phyloP scores from a whole-genome alignment of 2,797 vertebrate species.

The Furcifer pardalis region DNA sequence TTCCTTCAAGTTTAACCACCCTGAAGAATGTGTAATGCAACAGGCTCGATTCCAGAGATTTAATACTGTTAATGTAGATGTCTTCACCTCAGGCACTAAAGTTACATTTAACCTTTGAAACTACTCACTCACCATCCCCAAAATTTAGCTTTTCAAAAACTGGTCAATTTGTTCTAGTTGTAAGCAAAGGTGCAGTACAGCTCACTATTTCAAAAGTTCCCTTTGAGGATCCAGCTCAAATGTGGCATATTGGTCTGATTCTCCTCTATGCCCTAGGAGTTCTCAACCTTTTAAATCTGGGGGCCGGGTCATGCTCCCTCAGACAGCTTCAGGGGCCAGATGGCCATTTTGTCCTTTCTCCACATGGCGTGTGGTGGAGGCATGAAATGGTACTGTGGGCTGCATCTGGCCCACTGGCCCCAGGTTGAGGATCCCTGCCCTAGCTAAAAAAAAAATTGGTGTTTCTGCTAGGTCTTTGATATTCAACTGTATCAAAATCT shows the following conservation, averaged over 20 bases:
- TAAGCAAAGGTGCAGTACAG: neutral
- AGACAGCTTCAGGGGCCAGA: no score
- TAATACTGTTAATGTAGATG: neutral
- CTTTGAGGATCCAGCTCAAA: neutral
- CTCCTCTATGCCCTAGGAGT: neutral
- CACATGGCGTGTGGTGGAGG: no score
- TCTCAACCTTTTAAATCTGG: no score
- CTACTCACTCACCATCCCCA: neutral
- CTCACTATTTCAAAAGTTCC: neutral
- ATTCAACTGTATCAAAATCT: neutral
- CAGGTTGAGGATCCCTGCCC: no score
- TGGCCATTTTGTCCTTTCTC: no score
- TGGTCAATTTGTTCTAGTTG: neutral
- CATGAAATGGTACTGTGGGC: no score
- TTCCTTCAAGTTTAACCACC: conserved; percentile 52
- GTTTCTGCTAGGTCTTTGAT: neutral
- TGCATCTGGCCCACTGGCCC: no score
- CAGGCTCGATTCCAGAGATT: conserved; percentile 11
- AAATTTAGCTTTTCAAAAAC: neutral
- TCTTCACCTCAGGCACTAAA: conserved; percentile 2
- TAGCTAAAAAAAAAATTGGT: neutral
- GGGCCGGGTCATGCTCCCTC: no score
- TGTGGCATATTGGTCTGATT: neutral
- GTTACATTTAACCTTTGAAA: neutral
- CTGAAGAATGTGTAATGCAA: conserved; percentile 34